phyloP scores from a whole-genome alignment of 2,888 invertebrate genomes.

The Nysson spinosus region DNA sequence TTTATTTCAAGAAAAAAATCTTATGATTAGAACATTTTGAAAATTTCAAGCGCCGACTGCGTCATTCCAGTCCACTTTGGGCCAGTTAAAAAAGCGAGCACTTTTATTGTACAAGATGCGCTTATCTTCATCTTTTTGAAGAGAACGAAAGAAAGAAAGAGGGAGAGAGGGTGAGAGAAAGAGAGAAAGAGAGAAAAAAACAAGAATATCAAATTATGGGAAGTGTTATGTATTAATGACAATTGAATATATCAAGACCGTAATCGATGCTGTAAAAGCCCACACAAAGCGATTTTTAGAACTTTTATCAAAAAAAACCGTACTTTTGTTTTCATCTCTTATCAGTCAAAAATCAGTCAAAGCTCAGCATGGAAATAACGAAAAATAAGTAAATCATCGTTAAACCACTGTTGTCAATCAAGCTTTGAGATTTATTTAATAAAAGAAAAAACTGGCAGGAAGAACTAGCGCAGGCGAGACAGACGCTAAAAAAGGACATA shows the following conservation, averaged over 20 bases:
- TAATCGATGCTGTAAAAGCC: slow-evolving; percentile 50
- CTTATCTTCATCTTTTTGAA: slow-evolving; percentile 37
- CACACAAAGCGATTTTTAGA: slow-evolving; percentile 59
- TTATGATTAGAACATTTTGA: slow-evolving; percentile 49
- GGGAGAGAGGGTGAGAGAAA: no score
- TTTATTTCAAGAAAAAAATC: slow-evolving; percentile 42
- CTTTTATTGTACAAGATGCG: slow-evolving; percentile 46
- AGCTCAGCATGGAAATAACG: slow-evolving; percentile 47
- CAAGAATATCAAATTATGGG: slow-evolving; percentile 29
- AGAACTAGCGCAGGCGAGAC: slow-evolving; percentile 62
- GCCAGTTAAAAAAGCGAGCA: slow-evolving; percentile 50
- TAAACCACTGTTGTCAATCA: slow-evolving; percentile 67
- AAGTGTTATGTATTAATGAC: slow-evolving; percentile 39
- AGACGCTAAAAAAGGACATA: slow-evolving; percentile 32
- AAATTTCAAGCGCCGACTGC: slow-evolving; percentile 37
- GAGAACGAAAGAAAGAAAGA: slow-evolving; percentile 21
- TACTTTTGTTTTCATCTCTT: slow-evolving; percentile 45
- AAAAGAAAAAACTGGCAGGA: slow-evolving; percentile 60
- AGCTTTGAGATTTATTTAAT: slow-evolving; percentile 64
- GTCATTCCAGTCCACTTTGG: slow-evolving; percentile 58
- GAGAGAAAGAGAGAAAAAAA: slow-evolving; percentile 24
- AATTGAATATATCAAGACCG: slow-evolving; percentile 34
- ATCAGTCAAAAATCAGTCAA: slow-evolving; percentile 38
- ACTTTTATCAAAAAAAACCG: slow-evolving; percentile 56
- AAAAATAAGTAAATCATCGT: slow-evolving; percentile 54